Conservation (phyloP, 2,113 vertebrate genomes). For the Heterotis niloticus region DNA sequence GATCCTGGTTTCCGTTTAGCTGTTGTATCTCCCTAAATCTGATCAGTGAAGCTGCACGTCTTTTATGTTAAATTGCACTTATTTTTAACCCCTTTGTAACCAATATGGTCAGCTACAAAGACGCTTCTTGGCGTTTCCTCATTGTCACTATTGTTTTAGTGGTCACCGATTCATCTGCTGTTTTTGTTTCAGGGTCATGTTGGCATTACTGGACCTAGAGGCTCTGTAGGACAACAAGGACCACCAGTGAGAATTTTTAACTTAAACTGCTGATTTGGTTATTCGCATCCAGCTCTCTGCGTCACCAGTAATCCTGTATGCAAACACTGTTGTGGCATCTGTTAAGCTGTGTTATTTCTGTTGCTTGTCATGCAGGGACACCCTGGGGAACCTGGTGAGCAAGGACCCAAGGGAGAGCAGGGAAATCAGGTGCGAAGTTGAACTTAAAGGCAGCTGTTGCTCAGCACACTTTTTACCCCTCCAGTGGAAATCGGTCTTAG, state of each 20-base stretch:
- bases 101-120: too few relatives aligned
- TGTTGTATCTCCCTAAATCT: slow-evolving; percentile 1
- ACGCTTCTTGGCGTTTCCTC: too few relatives aligned
- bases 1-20: slow-evolving; percentile 16
- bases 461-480: not conserved
- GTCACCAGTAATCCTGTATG: not conserved
- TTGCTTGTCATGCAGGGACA: slow-evolving; percentile 60
- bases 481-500: not conserved
- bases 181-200: slow-evolving; percentile 74
- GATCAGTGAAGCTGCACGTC: slow-evolving; percentile 2
- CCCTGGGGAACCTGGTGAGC: slow-evolving; percentile 71
- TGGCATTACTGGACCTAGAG: slow-evolving; percentile 77
- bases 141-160: too few relatives aligned
- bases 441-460: not conserved
- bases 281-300: too few relatives aligned
- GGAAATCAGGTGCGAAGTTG: slow-evolving; percentile 70
- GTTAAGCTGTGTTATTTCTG: not conserved
- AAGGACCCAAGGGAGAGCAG: slow-evolving; percentile 78
- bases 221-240: slow-evolving; percentile 83
- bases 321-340: not conserved
- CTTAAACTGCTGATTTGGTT: not conserved
- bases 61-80: slow-evolving; percentile 14
- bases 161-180: not conserved
- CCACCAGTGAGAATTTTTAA: slow-evolving; percentile 73
- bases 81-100: slow-evolving; percentile 23